Evolutionary conservation across 2,888 invertebrate genomes (phyloP).

Genomic region (Fragum sueziense): DNA sequence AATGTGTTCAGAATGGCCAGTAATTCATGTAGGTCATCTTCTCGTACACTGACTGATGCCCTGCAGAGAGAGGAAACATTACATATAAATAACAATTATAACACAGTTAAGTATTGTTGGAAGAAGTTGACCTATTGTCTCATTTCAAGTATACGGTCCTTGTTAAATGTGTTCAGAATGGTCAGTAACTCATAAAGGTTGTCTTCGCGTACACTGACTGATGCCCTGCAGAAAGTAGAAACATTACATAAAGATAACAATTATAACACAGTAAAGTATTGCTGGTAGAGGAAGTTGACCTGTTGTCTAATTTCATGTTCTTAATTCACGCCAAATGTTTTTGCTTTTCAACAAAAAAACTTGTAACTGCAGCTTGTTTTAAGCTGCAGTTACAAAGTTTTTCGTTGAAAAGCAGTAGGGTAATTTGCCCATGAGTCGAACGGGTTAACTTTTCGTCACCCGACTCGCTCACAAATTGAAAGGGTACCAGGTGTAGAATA

Average conservation of each 20-base stretch:
- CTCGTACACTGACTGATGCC: conserved; percentile 82
- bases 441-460: no score
- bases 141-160: conserved; percentile 88
- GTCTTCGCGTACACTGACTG: conserved; percentile 82
- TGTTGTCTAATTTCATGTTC: conserved; percentile 90
- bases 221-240: no score
- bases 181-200: conserved; percentile 81
- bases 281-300: conserved; percentile 87
- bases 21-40: conserved; percentile 82
- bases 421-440: no score
- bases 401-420: no score
- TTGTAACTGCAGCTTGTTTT: no score
- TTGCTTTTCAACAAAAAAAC: no score
- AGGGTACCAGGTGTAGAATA: no score
- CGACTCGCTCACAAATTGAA: no score
- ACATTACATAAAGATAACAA: no score
- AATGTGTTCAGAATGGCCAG: conserved; percentile 83
- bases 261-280: conserved; percentile 94
- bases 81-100: no score
- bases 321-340: conserved; percentile 86
- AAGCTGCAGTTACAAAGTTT: no score
- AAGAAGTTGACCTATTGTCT: conserved; percentile 87
- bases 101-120: conserved; percentile 92
- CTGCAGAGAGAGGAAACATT: no score
- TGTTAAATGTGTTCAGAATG: conserved; percentile 85